phyloP scores from a whole-genome alignment of 2,888 invertebrate species.

The Heteropelma amictum region DNA sequence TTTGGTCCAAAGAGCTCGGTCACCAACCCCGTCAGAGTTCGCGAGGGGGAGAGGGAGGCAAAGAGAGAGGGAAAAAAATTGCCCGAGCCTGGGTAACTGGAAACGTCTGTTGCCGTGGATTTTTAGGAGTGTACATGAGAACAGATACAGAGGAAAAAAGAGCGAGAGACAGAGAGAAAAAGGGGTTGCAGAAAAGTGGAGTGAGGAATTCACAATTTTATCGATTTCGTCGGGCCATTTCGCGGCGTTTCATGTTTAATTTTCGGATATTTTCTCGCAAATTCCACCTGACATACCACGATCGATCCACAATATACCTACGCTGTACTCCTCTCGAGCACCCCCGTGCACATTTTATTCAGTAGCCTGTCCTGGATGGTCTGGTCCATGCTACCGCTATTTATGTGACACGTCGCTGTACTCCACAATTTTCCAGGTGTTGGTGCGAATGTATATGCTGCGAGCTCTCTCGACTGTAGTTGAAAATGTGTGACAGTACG shows the following conservation, averaged over 20 bases:
- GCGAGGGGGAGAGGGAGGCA: neutral
- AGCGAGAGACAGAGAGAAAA: constrained; percentile 1
- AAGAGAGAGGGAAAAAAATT: neutral
- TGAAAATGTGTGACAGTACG: constrained; percentile 15
- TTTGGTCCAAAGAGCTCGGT: constrained; percentile 35
- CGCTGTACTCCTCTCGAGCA: neutral
- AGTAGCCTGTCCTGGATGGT: constrained; percentile 39
- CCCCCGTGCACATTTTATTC: constrained; percentile 52
- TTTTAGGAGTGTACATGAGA: neutral
- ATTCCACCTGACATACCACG: constrained; percentile 58
- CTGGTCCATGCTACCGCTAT: constrained; percentile 31
- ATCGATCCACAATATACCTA: constrained; percentile 47
- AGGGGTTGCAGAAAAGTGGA: neutral
- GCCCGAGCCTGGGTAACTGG: constrained; percentile 1
- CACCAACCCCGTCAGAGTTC: constrained; percentile 27
- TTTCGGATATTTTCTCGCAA: constrained; percentile 49
- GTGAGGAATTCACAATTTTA: constrained; percentile 51
- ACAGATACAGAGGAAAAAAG: neutral
- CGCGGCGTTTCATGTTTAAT: constrained; percentile 57
- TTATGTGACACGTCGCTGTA: constrained; percentile 28
- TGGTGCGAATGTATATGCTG: neutral
- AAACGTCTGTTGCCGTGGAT: constrained; percentile 11
- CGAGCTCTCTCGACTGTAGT: constrained; percentile 7
- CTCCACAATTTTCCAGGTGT: neutral
- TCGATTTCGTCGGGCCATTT: constrained; percentile 62